Evolutionary conservation across 2,797 vertebrate species (phyloP).

Genomic region (Leptatherina wallacei): DNA sequence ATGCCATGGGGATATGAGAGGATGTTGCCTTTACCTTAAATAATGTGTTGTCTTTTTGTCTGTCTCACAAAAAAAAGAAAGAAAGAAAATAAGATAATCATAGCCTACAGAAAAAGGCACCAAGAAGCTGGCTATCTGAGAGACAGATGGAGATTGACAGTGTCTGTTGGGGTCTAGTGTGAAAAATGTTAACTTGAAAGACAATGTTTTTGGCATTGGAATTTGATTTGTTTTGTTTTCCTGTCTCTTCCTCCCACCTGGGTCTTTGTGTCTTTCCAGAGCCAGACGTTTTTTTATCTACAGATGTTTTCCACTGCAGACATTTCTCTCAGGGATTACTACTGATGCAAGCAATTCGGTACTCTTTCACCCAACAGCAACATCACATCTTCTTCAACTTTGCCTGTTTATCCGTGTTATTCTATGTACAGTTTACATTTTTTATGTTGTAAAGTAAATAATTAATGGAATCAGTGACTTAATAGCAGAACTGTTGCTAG

Average conservation of each 20-base stretch:
- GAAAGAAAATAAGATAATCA: not conserved
- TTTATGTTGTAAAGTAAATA: conserved; percentile 9
- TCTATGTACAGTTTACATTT: not conserved
- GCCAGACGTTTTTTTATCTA: conserved; percentile 2
- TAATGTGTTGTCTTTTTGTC: conserved; percentile 7
- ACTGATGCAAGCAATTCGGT: conserved; percentile 32
- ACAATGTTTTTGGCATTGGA: conserved; percentile 38
- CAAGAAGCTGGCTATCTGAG: conserved; percentile 23
- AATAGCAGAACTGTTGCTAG: too few relatives aligned
- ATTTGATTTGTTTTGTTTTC: conserved; percentile 59
- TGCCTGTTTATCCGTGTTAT: conserved; percentile 13
- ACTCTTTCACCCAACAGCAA: conserved; percentile 44
- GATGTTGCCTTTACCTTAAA: conserved; percentile 11
- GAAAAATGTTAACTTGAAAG: conserved; percentile 30
- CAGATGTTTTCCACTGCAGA: conserved; percentile 45
- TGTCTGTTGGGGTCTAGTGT: conserved; percentile 33
- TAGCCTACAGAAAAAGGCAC: conserved; percentile 18
- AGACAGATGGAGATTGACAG: conserved; percentile 52
- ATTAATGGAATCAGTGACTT: conserved; percentile 15
- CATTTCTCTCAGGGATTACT: conserved; percentile 49
- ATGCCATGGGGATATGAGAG: conserved; percentile 9
- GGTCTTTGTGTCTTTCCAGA: conserved; percentile 45
- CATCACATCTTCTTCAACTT: conserved; percentile 31
- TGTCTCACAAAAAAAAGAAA: conserved; percentile 7
- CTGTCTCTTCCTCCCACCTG: conserved; percentile 34